Evolutionary conservation across 2,888 invertebrate species (phyloP), one percentile per base, ranked within the genome.

Genomic region (Disparrhopalites patrizii): DNA sequence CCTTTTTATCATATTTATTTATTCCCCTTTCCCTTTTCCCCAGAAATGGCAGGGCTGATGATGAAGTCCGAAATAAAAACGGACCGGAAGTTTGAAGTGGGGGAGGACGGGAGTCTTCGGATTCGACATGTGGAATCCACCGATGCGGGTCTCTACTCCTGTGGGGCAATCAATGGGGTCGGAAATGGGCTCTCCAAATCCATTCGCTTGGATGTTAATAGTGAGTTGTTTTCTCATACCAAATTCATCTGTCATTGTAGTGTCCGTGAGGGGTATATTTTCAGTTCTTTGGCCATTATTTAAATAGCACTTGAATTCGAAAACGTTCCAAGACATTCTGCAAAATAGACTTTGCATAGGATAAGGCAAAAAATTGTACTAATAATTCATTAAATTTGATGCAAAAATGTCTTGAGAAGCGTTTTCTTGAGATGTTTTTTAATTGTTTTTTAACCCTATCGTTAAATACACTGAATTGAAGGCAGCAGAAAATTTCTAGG

Each of bases 121-220:
- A 65, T 75, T 47, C 67, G 69, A 25, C 68, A 68, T 36, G 70
- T 78, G 23, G 68, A 72, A 56, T 77, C 77, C 31, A 72, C 70
- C 25, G 80, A 80, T 67, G 76, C 77, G 58, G 78, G 79, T 0
- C 74, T 77, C 66, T 81, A 79, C 68, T 72, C 79, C 51, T 81
- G 81, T 72, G 78, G 79, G 51, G 77, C 79, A 10, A 74, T 76
- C 31, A 81, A 81, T 66, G 77, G 78, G 2, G 78, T 81, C 15
- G 79, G 80, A 10, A 76, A 76, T 28, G 78, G 77, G 3, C 77
- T 80, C 57, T 78, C 79, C 67, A 79, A 79, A 73, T 77, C 79
- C 18, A 76, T 80, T 23, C 74, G 74, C 25, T 76, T 81, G 3
- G 77, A 76, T 5, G 80, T 81, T 4, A 79, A 79, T 67, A 78